phyloP scores from a whole-genome alignment of 2,888 invertebrate genomes.

The Fissipunctia ypsillon region DNA sequence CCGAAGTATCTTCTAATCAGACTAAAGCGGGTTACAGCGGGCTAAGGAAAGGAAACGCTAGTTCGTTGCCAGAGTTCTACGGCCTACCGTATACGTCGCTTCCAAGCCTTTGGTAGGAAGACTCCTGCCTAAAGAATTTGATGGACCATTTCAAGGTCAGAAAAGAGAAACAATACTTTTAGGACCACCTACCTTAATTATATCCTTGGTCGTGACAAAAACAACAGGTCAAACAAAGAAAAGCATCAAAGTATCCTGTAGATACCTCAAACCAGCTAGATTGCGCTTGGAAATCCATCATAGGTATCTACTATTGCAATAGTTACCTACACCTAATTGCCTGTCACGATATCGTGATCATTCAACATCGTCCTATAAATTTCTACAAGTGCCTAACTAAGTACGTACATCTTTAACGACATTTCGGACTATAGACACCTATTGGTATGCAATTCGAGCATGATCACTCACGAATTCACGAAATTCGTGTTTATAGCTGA shows the following conservation, averaged over 20 bases:
- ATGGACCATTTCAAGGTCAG: neutral
- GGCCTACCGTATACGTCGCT: no score
- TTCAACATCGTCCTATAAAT: slow-evolving; percentile 36
- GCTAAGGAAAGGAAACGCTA: neutral
- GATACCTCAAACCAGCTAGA: slow-evolving; percentile 9
- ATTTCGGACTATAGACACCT: slow-evolving; percentile 7
- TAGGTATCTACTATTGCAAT: slow-evolving; percentile 9
- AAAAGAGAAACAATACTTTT: neutral
- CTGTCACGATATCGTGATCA: slow-evolving; percentile 56
- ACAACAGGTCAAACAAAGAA: no score
- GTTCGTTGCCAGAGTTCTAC: neutral
- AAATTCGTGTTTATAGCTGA: slow-evolving; percentile 17
- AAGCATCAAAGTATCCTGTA: no score
- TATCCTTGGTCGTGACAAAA: no score
- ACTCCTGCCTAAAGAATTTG: no score
- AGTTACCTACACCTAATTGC: slow-evolving; percentile 10
- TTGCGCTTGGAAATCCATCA: slow-evolving; percentile 3
- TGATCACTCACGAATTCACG: slow-evolving; percentile 41
- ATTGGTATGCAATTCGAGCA: slow-evolving; percentile 39
- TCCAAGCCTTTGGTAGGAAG: no score
- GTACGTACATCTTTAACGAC: slow-evolving; percentile 5
- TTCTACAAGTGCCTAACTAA: slow-evolving; percentile 18
- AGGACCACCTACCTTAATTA: neutral
- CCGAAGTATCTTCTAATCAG: no score
- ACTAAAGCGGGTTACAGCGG: neutral